A percentile compares a stretch with the other conserved stretches of the same genome.
These are phyloP conservation scores for Mormyrus hasselquistii DNA, from an alignment of 2,797 vertebrate genomes.

Conservation along the genomic window DNA sequence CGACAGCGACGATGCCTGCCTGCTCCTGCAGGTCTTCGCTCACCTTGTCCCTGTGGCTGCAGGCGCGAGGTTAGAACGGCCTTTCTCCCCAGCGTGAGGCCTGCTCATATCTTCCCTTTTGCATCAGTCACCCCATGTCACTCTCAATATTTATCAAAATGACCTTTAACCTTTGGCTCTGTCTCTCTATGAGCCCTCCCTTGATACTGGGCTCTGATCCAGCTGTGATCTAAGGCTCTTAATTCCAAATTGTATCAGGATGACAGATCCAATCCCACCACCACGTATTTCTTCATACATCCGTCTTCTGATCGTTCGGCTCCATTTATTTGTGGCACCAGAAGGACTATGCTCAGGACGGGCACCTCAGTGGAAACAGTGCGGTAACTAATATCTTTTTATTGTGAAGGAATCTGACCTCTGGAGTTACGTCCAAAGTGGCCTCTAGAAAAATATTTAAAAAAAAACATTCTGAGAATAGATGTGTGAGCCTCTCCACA, in stretches of 20 bases:
- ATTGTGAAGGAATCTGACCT: conserved; percentile 1
- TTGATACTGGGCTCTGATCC: not conserved
- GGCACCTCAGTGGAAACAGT: not conserved
- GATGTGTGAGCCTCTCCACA: not conserved
- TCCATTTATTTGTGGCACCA: not conserved
- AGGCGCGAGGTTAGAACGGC: not conserved
- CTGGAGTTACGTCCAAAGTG: not conserved
- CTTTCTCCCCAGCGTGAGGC: not conserved
- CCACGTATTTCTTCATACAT: not conserved
- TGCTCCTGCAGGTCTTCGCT: not conserved
- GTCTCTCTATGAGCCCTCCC: not conserved
- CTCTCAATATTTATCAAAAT: not conserved
- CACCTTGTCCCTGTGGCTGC: not conserved
- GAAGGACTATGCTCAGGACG: not conserved
- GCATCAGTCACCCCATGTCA: not conserved
- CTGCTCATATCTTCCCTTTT: not conserved
- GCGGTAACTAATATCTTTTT: not conserved
- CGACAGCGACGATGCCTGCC: not conserved
- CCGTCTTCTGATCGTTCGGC: not conserved
- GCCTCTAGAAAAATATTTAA: not conserved
- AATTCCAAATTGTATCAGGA: not conserved
- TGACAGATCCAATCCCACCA: not conserved
- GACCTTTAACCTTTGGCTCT: not conserved
- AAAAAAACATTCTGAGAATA: not conserved
- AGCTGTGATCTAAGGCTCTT: not conserved